Percentiles rank a stretch among this genome's conserved stretches.
These are phyloP conservation scores for Polymixis lichenea DNA, from an alignment of 2,888 invertebrate species.

Conservation along the genomic window DNA sequence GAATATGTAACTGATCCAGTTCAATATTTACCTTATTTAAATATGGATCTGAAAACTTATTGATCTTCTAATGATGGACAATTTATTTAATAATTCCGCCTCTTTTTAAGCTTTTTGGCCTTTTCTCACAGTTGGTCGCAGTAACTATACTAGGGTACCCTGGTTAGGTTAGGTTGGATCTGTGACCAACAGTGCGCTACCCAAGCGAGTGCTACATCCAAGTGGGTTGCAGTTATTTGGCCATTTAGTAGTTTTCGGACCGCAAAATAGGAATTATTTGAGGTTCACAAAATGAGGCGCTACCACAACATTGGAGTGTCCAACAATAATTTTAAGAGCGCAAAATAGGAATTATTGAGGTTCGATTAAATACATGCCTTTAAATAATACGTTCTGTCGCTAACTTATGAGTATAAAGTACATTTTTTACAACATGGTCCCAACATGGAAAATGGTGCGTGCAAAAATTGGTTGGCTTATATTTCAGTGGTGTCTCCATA, in stretches of 20 bases:
- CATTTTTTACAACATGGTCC: slow-evolving; percentile 31
- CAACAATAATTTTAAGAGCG: neutral
- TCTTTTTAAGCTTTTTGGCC: neutral
- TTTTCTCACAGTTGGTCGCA: neutral
- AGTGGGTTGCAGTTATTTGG: neutral
- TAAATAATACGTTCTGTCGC: neutral
- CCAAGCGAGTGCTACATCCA: neutral
- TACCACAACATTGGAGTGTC: neutral
- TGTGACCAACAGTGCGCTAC: neutral
- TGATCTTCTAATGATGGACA: too few species aligned
- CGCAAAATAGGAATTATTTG: neutral
- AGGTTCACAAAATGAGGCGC: neutral
- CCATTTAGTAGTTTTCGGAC: neutral
- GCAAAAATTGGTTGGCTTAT: slow-evolving; percentile 42
- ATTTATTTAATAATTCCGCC: too few species aligned
- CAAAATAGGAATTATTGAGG: neutral
- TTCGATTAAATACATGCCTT: neutral
- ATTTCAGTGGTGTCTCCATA: slow-evolving; percentile 42
- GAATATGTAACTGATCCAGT: neutral
- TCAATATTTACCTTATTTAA: too few species aligned
- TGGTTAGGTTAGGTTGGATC: neutral
- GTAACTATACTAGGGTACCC: neutral
- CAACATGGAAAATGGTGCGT: slow-evolving; percentile 42
- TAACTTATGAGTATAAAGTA: slow-evolving; percentile 1
- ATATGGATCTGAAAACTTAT: too few species aligned